Base-by-base conservation (phyloP, 2,113 vertebrate genomes). In the Sakesphorus luctuosus region DNA sequence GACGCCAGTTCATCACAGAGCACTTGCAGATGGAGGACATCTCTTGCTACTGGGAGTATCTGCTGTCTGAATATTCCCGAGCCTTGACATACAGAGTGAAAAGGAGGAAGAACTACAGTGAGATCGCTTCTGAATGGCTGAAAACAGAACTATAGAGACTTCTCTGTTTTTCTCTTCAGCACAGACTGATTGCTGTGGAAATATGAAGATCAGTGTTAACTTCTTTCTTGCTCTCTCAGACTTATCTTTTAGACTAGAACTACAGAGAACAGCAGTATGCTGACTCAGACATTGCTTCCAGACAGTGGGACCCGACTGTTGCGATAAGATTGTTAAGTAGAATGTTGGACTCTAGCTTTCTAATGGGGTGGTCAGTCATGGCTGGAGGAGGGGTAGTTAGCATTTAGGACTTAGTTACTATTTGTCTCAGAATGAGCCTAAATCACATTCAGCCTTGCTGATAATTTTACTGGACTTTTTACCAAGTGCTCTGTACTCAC, bases 11-110 rank as follows among this genome's bases (percentile, higher is more conserved):
- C 96, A 99, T 99, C 95, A 95, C 97, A 7, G 94, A 99, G 74
- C 98, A 99, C 93, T 98, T 99, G 94, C 97, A 84, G 36, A 99
- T 99, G 99, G 97, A 98, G 66, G 99, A 99, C 7, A 76, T 99
- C 74, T 98, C 98, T 82, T 99, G 99, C 97, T 99, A 99, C 97
- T 99, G 99, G 99, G 98, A 99, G 95, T 97, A 90, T 72, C 98
- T 99, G 65, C 98, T 99, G 76, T 98, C 97, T 9, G 98, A 98
- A 61, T 99, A 99, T 61, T 98, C 98, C 86, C 98, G 96, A 67
- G 97, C 98, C 47, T 97, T 99, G 79, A 98, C 98, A 82, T 99
- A 99, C 96, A 98, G 98, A 88, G 99, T 99, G 43, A 97, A 98
- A 92, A 98, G 96, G 75, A 98, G 87, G 80, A 97, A 95, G 87